Percentiles rank a stretch among this genome's conserved stretches.
Conservation (phyloP, 2,888 invertebrate species). For the Cheilosia pagana region DNA sequence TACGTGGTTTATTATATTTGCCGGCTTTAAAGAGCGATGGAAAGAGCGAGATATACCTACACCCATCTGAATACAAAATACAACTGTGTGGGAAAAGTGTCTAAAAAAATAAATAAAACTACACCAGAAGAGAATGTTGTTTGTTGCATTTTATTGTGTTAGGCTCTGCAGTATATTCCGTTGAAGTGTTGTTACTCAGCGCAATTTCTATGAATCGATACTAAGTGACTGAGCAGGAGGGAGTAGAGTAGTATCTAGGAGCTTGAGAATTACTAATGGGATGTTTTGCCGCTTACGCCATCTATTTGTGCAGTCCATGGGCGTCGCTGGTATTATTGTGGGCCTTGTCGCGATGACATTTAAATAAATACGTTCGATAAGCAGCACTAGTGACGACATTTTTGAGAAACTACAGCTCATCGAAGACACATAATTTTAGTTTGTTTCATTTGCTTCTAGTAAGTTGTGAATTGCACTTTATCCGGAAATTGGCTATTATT, state of each 20-base stretch:
- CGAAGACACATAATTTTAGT: background rate
- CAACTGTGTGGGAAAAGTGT: slow-evolving; percentile 9
- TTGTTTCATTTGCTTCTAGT: background rate
- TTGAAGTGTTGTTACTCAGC: slow-evolving; percentile 55
- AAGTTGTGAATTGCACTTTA: background rate
- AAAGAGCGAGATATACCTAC: slow-evolving; percentile 5
- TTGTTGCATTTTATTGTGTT: slow-evolving; percentile 54
- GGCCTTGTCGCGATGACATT: slow-evolving; percentile 16
- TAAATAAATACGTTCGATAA: background rate
- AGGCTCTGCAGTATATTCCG: slow-evolving; percentile 39
- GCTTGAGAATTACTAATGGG: slow-evolving; percentile 39
- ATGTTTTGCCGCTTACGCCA: slow-evolving; percentile 67
- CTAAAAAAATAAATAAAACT: background rate
- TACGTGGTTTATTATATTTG: slow-evolving; percentile 17
- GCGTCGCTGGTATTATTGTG: slow-evolving; percentile 20
- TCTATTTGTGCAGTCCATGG: slow-evolving; percentile 32
- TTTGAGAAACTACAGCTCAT: background rate
- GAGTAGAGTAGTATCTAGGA: slow-evolving; percentile 17
- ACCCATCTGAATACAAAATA: background rate
- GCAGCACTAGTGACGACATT: background rate
- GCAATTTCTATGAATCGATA: slow-evolving; percentile 67
- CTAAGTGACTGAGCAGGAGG: slow-evolving; percentile 38
- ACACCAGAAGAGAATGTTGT: slow-evolving; percentile 33
- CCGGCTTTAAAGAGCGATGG: slow-evolving; percentile 21
- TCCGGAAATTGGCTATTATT: slow-evolving; percentile 6